phyloP scores from a whole-genome alignment of 2,797 vertebrate genomes.

The Eidolon dupreanum region DNA sequence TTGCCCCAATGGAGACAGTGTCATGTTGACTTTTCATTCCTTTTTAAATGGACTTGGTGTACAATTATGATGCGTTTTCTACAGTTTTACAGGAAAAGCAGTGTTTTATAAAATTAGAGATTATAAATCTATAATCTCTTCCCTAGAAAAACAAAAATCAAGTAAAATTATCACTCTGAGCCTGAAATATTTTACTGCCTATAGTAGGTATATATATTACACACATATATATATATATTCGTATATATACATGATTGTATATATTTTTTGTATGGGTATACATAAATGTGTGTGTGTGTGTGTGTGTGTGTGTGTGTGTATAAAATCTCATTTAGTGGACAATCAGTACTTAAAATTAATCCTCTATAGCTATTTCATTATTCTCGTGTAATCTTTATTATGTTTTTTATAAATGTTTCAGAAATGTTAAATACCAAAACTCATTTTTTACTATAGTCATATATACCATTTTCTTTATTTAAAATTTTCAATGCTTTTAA shows the following conservation, averaged over 20 bases:
- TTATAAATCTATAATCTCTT: neutral
- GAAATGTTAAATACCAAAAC: neutral
- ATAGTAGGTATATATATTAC: neutral
- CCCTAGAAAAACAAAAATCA: neutral
- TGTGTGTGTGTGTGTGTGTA: neutral
- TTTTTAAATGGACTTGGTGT: neutral
- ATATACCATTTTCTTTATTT: neutral
- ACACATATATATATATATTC: neutral
- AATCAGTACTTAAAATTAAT: neutral
- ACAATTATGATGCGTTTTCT: neutral
- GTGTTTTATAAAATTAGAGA: neutral
- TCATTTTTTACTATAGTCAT: neutral
- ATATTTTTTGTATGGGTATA: neutral
- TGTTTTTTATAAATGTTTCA: constrained; percentile 29
- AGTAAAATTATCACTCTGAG: neutral
- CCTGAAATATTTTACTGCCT: neutral
- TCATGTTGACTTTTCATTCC: neutral
- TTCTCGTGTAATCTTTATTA: neutral
- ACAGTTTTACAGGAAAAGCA: neutral
- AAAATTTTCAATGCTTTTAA: neutral
- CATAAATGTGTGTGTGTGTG: neutral
- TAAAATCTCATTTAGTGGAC: neutral
- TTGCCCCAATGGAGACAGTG: too few relatives aligned
- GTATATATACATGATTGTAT: neutral
- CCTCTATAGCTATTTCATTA: neutral